These are phyloP conservation scores for Zoanthus sociatus DNA, from an alignment of 92 coral and sea anemone genomes.

Conservation along the genomic window DNA sequence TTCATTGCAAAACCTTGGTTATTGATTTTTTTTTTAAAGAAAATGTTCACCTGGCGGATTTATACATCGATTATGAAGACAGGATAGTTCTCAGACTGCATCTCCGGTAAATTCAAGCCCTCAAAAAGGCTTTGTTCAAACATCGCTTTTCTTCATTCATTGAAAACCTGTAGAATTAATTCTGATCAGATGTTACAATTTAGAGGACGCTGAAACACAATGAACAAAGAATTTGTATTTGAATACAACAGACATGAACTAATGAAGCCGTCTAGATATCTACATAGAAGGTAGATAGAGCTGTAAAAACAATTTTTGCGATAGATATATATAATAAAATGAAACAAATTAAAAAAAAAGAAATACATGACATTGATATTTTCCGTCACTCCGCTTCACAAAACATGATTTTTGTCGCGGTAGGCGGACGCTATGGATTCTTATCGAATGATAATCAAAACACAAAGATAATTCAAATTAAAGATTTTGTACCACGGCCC, in stretches of 20 bases:
- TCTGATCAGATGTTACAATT: background rate
- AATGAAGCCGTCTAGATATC: no score
- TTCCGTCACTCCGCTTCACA: background rate
- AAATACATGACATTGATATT: constrained; percentile 4
- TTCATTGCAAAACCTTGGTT: background rate
- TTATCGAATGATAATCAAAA: constrained; percentile 23
- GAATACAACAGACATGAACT: background rate
- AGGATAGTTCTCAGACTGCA: background rate
- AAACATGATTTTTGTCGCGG: background rate
- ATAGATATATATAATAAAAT: no score
- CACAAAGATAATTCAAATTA: constrained; percentile 7
- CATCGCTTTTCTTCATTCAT: background rate
- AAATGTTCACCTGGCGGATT: background rate
- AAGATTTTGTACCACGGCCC: constrained; percentile 14
- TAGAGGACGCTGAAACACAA: background rate
- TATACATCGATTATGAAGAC: background rate
- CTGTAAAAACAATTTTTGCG: no score
- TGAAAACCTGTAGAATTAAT: constrained; percentile 13
- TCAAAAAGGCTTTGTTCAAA: constrained; percentile 2
- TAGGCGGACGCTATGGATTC: background rate
- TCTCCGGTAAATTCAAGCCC: background rate
- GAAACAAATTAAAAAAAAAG: background rate
- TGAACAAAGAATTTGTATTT: background rate
- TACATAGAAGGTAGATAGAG: no score
- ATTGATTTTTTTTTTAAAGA: background rate